Percentiles rank a stretch among this genome's conserved stretches.
phyloP scores from a whole-genome alignment of 2,888 invertebrate genomes.

The Lypha dubia region DNA sequence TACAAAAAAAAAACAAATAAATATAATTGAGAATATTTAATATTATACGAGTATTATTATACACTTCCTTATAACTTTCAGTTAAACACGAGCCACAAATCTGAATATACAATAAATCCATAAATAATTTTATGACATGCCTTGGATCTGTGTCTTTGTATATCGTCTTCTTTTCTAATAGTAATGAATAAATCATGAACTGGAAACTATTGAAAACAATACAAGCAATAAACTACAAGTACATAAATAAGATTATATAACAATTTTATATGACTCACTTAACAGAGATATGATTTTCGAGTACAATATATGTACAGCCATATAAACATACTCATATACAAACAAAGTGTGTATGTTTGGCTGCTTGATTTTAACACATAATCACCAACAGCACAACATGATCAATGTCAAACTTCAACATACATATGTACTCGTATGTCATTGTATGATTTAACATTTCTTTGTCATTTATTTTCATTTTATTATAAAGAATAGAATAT shows the following conservation, averaged over 20 bases:
- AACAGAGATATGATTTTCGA: constrained; percentile 47
- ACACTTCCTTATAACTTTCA: background rate
- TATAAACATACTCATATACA: background rate
- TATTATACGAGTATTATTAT: constrained; percentile 24
- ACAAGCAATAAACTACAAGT: constrained; percentile 37
- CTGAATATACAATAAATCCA: constrained; percentile 27
- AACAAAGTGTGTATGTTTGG: constrained; percentile 11
- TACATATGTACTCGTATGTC: too few relatives aligned
- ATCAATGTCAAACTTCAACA: constrained; percentile 35
- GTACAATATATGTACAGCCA: too few relatives aligned
- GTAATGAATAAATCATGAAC: constrained; percentile 61
- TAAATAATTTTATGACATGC: too few relatives aligned
- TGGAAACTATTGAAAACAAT: constrained; percentile 36
- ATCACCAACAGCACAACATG: constrained; percentile 30
- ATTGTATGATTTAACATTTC: constrained; percentile 46
- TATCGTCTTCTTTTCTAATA: background rate
- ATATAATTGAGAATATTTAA: constrained; percentile 1
- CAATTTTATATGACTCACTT: constrained; percentile 24
- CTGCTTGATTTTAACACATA: constrained; percentile 48
- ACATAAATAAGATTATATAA: constrained; percentile 10
- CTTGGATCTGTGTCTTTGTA: background rate
- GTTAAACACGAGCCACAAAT: constrained; percentile 16
- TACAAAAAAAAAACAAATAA: too few relatives aligned
- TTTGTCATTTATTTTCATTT: constrained; percentile 56
- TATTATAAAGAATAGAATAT: constrained; percentile 18